Evolutionary conservation across 2,888 invertebrate species (phyloP), one percentile per base, ranked within the genome.

Genomic region (Seira ritae): DNA sequence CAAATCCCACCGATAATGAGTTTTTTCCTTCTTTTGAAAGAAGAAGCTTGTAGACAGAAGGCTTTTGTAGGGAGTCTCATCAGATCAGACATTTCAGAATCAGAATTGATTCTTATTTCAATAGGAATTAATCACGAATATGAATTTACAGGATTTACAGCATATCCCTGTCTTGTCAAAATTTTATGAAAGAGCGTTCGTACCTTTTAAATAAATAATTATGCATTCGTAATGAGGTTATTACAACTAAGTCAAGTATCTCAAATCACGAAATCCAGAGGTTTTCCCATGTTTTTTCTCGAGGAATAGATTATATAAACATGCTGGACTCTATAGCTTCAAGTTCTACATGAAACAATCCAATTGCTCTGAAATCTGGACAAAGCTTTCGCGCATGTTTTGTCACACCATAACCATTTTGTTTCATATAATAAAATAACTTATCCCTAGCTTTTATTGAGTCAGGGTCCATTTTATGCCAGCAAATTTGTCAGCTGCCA

Each of bases 1-100:
- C 80, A 83, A 82, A 83, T 83, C 69, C 67, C 80, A 82, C 82
- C 78, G 85, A 85, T 83, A 85, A 85, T 85, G 85, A 85, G 82
- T 83, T 85, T 78, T 80, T 75, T 78, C 12, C 42, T 42, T 42
- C n/a, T n/a, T n/a, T n/a, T n/a, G n/a, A n/a, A n/a, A n/a, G n/a
- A n/a, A n/a, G n/a, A n/a, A n/a, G n/a, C n/a, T n/a, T n/a, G n/a
- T n/a, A n/a, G n/a, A n/a, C n/a, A n/a, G n/a, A n/a, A n/a, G n/a
- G n/a, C n/a, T n/a, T n/a, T n/a, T n/a, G n/a, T n/a, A n/a, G n/a
- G n/a, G n/a, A n/a, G n/a, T n/a, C n/a, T n/a, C n/a, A n/a, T n/a
- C n/a, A n/a, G n/a, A n/a, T n/a, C n/a, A n/a, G n/a, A n/a, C n/a
- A n/a, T n/a, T n/a, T n/a, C n/a, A n/a, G n/a, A n/a, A n/a, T n/a